phyloP scores from a whole-genome alignment of 2,888 invertebrate genomes.

The Mechanitis messenoides region DNA sequence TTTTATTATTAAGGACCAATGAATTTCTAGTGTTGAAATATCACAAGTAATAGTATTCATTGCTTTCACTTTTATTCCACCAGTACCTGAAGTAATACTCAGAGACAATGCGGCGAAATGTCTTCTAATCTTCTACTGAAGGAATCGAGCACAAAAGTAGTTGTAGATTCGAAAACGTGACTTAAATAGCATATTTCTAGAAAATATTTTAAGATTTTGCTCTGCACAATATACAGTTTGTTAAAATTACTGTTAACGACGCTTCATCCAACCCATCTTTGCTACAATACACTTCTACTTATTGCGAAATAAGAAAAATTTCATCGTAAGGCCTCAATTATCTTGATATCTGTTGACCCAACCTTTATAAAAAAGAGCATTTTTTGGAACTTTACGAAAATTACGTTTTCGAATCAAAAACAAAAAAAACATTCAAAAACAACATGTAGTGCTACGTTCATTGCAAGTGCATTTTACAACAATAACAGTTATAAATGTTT shows the following conservation, averaged over 20 bases:
- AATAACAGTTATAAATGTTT: not conserved
- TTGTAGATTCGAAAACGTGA: constrained; percentile 33
- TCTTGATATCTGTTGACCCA: too few species aligned
- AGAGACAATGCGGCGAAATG: constrained; percentile 79
- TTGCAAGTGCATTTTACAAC: constrained; percentile 10
- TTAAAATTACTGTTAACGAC: too few species aligned
- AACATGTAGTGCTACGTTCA: constrained; percentile 7
- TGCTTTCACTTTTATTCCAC: constrained; percentile 66
- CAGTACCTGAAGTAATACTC: constrained; percentile 99
- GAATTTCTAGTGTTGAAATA: too few species aligned
- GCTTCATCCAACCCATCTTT: too few species aligned
- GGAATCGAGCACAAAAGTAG: constrained; percentile 9
- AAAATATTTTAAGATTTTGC: too few species aligned
- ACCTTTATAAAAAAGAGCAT: too few species aligned
- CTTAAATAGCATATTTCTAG: not conserved
- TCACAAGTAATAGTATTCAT: constrained; percentile 32
- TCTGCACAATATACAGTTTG: too few species aligned
- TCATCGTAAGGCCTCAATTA: too few species aligned
- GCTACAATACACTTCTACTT: too few species aligned
- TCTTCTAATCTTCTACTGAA: constrained; percentile 50
- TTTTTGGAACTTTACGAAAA: too few species aligned
- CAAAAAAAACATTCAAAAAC: constrained; percentile 9
- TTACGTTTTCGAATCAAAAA: not conserved
- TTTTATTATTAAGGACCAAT: too few species aligned
- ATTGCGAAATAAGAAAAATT: too few species aligned